A percentile compares a stretch with the other conserved stretches of the same genome.
phyloP scores from a whole-genome alignment of 1,140 invertebrate genomes.

The Lethrus apterus region DNA sequence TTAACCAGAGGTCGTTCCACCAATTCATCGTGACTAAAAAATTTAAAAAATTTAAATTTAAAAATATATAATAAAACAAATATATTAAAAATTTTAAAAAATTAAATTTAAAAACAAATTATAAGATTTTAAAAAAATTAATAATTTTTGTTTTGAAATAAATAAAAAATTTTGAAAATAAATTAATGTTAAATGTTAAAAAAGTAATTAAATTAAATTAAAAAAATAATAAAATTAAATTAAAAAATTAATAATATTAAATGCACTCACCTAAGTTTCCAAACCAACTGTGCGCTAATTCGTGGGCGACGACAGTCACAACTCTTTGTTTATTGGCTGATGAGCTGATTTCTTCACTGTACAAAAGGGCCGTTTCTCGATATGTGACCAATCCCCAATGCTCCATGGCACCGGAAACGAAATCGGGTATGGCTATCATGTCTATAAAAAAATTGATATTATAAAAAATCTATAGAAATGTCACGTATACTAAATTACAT shows the following conservation, averaged over 20 bases:
- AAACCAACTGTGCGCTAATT: slow-evolving; percentile 91
- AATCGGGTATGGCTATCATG: slow-evolving; percentile 90
- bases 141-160: no score
- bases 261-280: slow-evolving; percentile 69
- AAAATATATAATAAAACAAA: no score
- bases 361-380: slow-evolving; percentile 76
- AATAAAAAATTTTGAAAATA: no score
- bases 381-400: slow-evolving; percentile 86
- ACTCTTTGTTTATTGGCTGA: slow-evolving; percentile 69
- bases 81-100: no score
- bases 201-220: no score
- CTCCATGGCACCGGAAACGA: slow-evolving; percentile 92
- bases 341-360: slow-evolving; percentile 60
- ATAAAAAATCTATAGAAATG: no score
- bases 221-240: no score
- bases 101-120: no score
- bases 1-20: slow-evolving; percentile 92
- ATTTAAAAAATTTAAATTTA: background rate
- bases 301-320: slow-evolving; percentile 77
- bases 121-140: no score
- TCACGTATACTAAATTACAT: no score
- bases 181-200: no score
- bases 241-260: background rate
- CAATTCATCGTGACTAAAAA: slow-evolving; percentile 77
- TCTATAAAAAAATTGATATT: no score